Evolutionary conservation across 1,140 invertebrate genomes (phyloP).

Genomic region (Aphelenchoides fujianensis): DNA sequence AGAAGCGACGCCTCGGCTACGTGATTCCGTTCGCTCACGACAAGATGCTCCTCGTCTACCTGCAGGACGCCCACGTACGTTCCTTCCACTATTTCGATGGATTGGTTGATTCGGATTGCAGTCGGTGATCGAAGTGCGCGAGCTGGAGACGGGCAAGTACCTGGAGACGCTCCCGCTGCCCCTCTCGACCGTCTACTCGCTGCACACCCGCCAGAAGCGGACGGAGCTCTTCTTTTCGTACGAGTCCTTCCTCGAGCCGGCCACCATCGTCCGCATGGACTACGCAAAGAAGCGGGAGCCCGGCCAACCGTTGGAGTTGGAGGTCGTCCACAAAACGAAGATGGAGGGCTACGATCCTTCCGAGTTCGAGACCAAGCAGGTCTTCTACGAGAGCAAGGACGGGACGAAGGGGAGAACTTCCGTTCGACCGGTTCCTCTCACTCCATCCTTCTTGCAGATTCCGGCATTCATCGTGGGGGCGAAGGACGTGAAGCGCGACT

Average conservation of each 20-base stretch:
- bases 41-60: constrained; percentile 84
- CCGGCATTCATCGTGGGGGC: constrained; percentile 93
- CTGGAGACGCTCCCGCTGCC: constrained; percentile 68
- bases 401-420: constrained; percentile 68
- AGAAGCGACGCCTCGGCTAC: constrained; percentile 83
- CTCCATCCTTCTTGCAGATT: constrained; percentile 65
- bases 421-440: constrained; percentile 6
- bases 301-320: constrained; percentile 65
- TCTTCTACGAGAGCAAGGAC: constrained; percentile 92
- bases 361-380: constrained; percentile 79
- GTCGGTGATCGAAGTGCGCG: constrained; percentile 79
- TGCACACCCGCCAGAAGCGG: constrained; percentile 79
- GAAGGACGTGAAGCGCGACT: constrained; percentile 72
- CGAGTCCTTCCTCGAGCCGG: constrained; percentile 86
- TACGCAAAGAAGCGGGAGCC: constrained; percentile 70
- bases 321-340: constrained; percentile 79
- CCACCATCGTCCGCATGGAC: constrained; percentile 82
- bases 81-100: background rate
- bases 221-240: constrained; percentile 89
- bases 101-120: constrained; percentile 64
- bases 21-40: constrained; percentile 76
- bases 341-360: constrained; percentile 78
- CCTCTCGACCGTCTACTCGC: constrained; percentile 79
- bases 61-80: constrained; percentile 84
- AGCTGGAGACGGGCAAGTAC: constrained; percentile 72